Percentiles rank a stretch among this genome's conserved stretches.
Conservation (phyloP, 2,113 vertebrate genomes). For the Uria aalge region DNA sequence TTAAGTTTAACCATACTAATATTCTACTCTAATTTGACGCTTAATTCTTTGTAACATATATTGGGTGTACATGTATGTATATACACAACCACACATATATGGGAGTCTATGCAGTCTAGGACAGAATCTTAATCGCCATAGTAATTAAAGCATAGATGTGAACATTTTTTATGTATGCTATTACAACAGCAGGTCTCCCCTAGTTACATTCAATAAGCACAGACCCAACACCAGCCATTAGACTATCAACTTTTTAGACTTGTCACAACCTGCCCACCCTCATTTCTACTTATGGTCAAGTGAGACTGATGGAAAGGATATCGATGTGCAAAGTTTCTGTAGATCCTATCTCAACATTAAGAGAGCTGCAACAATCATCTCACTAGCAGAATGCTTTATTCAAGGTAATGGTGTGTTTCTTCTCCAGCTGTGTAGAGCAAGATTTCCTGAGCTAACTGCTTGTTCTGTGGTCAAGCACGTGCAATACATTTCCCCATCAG, state of each 20-base stretch:
- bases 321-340: not conserved
- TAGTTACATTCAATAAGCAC: not conserved
- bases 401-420: not conserved
- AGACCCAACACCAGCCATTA: not conserved
- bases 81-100: not conserved
- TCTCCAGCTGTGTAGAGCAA: not conserved
- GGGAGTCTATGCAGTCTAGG: not conserved
- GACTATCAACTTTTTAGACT: not conserved
- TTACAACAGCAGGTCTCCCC: not conserved
- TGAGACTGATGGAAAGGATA: not conserved
- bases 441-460: not conserved
- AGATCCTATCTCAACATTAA: not conserved
- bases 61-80: rapidly evolving
- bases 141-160: not conserved
- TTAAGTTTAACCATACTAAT: not conserved
- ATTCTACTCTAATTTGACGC: not conserved
- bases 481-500: not conserved
- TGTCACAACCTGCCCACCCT: not conserved
- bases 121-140: not conserved
- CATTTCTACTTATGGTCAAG: not conserved
- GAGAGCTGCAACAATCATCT: not conserved
- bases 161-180: not conserved
- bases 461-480: not conserved
- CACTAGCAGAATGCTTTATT: not conserved
- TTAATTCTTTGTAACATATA: not conserved